Evolutionary conservation across 2,888 invertebrate genomes (phyloP), one percentile per base, ranked within the genome.

Genomic region (Gastracanthus pulcherrimus): DNA sequence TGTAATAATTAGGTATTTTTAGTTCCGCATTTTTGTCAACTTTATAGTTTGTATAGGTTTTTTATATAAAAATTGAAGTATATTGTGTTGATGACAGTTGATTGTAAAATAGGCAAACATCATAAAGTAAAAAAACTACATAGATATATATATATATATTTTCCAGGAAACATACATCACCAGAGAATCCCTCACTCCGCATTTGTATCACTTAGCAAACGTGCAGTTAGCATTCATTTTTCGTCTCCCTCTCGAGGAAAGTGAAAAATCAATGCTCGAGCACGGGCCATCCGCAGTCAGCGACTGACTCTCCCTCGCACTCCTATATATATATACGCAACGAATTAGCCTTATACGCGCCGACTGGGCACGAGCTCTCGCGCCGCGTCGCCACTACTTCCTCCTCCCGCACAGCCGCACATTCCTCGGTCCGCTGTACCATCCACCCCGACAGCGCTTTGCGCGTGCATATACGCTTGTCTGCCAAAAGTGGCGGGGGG

Each of bases 401-500:
- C 55, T 55, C 23, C n/a, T n/a, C n/a, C n/a, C n/a, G n/a, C n/a
- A n/a, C n/a, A n/a, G n/a, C n/a, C n/a, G n/a, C n/a, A 13, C 72
- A 58, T 78, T 31, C 41, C 55, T 45, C 13, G 26, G 5, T n/a
- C 26, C 38, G 36, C 23, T 51, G 13, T 16, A 45, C 19, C 38
- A n/a, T n/a, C n/a, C 23, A 11, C 64, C 3, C n/a, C 45, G 26
- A 13, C 7, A 19, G 9, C n/a, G n/a, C n/a, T n/a, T n/a, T n/a
- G n/a, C 51, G 19, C 31, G 41, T 29, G n/a, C 34, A 41, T 19
- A 2, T 55, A 38, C 45, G 34, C 34, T 19, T 67, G 51, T 36
- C 34, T 71, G 76, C 76, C 71, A 76, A 81, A 81, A 81, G 60
- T 51, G 67, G 19, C 38, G 34, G 87, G n/a, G n/a, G n/a, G n/a